These are phyloP conservation scores for Embidobia sp. DNA, from an alignment of 2,888 invertebrate genomes.

Conservation along the genomic window DNA sequence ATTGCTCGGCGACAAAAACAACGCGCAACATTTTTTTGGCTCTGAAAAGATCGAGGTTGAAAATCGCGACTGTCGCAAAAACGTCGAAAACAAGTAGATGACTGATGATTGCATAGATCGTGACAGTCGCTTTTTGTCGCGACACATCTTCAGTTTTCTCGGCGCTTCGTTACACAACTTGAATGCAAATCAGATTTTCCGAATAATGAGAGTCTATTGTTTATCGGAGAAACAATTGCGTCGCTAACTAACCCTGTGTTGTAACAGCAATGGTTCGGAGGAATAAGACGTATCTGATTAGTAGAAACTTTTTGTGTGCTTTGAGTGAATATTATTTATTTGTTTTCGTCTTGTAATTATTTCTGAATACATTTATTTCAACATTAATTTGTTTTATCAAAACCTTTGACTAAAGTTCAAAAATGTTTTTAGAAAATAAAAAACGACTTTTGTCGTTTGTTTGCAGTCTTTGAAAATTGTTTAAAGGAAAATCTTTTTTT, in stretches of 20 bases:
- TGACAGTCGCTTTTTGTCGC: constrained; percentile 22
- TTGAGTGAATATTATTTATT: no score
- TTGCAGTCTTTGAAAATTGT: no score
- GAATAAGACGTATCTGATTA: constrained; percentile 13
- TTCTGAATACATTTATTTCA: no score
- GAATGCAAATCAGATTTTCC: constrained; percentile 51
- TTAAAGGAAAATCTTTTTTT: no score
- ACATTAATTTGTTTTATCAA: no score
- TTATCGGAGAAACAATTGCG: constrained; percentile 43
- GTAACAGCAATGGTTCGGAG: constrained; percentile 13
- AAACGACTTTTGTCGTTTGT: no score
- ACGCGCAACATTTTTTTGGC: constrained; percentile 1
- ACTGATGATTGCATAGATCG: constrained; percentile 28
- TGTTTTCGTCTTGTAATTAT: no score
- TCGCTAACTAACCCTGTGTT: constrained; percentile 29
- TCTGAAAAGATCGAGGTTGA: background rate
- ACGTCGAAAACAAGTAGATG: constrained; percentile 31
- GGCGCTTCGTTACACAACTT: constrained; percentile 21
- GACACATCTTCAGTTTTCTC: constrained; percentile 42
- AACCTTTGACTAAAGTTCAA: no score
- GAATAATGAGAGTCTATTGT: constrained; percentile 42
- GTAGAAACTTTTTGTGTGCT: no score
- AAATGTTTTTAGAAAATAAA: no score
- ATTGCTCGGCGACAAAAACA: background rate
- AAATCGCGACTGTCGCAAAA: constrained; percentile 2